Evolutionary conservation across 2,797 vertebrate genomes (phyloP).

Genomic region (Jordanella pulchra): DNA sequence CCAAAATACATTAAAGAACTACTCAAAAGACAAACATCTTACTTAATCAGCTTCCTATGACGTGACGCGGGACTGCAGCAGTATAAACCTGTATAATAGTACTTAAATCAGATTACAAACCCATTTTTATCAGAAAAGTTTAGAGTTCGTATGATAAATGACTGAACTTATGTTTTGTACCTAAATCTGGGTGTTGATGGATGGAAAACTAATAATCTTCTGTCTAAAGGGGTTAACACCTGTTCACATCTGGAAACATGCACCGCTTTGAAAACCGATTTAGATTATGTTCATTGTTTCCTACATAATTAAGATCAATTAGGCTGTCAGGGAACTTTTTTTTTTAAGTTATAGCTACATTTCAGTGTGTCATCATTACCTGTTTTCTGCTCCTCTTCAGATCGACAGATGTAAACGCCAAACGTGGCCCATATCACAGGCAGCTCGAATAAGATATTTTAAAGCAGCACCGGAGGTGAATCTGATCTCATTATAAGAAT

Average conservation of each 20-base stretch:
- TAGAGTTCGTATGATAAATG: neutral
- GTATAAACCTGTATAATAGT: too few relatives aligned
- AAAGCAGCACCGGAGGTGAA: neutral
- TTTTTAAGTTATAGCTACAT: too few relatives aligned
- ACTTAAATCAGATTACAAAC: neutral
- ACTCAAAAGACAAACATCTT: neutral
- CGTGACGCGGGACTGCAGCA: neutral
- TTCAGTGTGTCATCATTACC: constrained; percentile 33
- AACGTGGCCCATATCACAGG: constrained; percentile 59
- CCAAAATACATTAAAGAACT: neutral
- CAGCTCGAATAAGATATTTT: neutral
- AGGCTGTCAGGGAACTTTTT: neutral
- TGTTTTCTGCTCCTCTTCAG: constrained; percentile 47
- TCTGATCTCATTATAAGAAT: constrained; percentile 17
- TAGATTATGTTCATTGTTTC: neutral
- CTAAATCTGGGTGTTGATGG: neutral
- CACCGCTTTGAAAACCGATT: constrained; percentile 1
- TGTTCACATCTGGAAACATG: constrained; percentile 56
- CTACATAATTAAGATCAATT: too few relatives aligned
- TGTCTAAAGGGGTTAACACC: constrained; percentile 30
- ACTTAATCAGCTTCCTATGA: neutral
- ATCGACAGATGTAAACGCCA: constrained; percentile 30
- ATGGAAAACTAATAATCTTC: neutral
- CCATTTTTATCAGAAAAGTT: neutral
- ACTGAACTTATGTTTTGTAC: neutral